A percentile compares a stretch with the other conserved stretches of the same genome.
Evolutionary conservation across 2,888 invertebrate species (phyloP).

Genomic region (Hedya salicella): DNA sequence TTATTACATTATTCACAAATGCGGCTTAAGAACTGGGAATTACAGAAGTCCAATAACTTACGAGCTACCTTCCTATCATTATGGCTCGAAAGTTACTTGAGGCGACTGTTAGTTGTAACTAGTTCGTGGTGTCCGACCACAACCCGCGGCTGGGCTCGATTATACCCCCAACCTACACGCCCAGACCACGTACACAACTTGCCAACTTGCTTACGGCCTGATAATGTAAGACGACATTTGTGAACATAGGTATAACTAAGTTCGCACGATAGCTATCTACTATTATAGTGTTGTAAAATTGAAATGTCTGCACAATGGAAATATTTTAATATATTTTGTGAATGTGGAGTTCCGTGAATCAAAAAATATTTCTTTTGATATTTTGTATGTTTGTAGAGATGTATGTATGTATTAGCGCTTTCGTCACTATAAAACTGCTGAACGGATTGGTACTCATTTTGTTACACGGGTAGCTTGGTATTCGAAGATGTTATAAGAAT

Average conservation of each 20-base stretch:
- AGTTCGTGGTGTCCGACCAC: not conserved
- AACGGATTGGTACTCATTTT: no score
- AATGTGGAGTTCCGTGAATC: no score
- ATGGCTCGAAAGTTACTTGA: constrained; percentile 8
- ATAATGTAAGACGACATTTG: constrained; percentile 20
- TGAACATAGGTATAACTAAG: not conserved
- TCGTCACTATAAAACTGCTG: no score
- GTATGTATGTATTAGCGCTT: no score
- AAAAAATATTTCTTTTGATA: no score
- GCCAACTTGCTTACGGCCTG: constrained; percentile 20
- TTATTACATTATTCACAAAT: not conserved
- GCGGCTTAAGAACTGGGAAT: not conserved
- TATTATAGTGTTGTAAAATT: no score
- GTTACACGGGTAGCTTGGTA: no score
- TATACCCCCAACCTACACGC: constrained; percentile 4
- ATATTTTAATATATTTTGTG: no score
- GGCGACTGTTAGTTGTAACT: not conserved
- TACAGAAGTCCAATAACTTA: not conserved
- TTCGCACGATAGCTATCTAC: not conserved
- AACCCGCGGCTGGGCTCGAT: no score
- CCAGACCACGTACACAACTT: constrained; percentile 19
- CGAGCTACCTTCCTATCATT: not conserved
- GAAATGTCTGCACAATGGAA: no score
- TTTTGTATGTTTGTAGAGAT: no score
- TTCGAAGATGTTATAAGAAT: no score